Evolutionary conservation across 2,888 invertebrate genomes (phyloP), one percentile per base, ranked within the genome.

Genomic region (Pyrgus malvae): DNA sequence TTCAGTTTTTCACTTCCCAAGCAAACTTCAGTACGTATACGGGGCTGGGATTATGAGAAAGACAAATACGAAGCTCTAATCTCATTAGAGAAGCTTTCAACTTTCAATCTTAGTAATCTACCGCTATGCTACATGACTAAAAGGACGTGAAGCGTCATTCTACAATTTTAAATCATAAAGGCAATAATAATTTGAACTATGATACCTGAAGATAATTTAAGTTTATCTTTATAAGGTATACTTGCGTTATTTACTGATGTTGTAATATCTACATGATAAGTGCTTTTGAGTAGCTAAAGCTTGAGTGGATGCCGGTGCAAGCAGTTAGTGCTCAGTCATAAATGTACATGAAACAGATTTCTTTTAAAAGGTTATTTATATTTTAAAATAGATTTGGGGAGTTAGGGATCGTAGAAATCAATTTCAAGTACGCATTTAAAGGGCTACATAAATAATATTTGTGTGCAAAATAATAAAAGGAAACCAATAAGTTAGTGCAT

Each of bases 301-400:
- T 72, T 82, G 76, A 69, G 69, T 74, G 64, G 69, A 81, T 83
- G 80, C 78, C 76, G 66, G 75, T 72, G 81, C 87, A 88, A 85
- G 88, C 89, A 71, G 81, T 88, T 87, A 87, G 88, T 89, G 84
- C 78, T 74, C 65, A 68, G 66, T 66, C 64, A 7, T 59, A 68
- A 69, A 60, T 68, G 62, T 64, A 73, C 69, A 62, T 66, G 70
- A 74, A 75, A 79, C 74, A 74, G 71, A 79, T 76, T 80, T 74
- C 68, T 57, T 42, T 58, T 11, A 3, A 17, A 48, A 11, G n/a
- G 9, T 2, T 1, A 7, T 9, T 42, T 3, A 16, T 25, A 41
- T 19, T 6, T 7, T 6, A 5, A 35, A 11, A 2, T 11, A 2
- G 12, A 12, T 33, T n/a, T 3, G 12, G 12, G 12, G n/a, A 33